Evolutionary conservation across 2,888 invertebrate genomes (phyloP).

Genomic region (Lithophane leautieri): DNA sequence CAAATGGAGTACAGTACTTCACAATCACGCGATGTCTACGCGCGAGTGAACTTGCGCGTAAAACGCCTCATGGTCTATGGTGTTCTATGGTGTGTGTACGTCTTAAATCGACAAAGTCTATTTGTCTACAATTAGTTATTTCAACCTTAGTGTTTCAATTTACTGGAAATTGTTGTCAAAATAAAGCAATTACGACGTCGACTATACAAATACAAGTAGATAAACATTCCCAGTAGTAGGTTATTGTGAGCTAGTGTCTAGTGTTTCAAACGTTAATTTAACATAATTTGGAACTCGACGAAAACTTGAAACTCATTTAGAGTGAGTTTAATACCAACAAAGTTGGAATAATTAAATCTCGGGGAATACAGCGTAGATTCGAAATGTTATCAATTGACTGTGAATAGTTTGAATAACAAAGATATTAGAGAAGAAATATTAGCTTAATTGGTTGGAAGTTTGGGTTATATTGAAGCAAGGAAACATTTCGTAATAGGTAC

Average conservation of each 20-base stretch:
- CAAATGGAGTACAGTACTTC: no score
- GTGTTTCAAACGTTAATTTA: constrained; percentile 33
- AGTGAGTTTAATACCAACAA: constrained; percentile 47
- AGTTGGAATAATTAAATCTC: constrained; percentile 48
- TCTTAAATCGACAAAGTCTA: background rate
- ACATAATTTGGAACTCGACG: constrained; percentile 47
- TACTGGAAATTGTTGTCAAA: background rate
- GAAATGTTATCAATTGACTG: constrained; percentile 41
- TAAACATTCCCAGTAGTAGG: background rate
- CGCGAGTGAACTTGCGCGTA: no score
- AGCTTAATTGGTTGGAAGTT: constrained; percentile 4
- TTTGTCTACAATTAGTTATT: background rate
- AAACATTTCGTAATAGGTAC: background rate
- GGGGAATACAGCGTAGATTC: constrained; percentile 33
- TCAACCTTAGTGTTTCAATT: background rate
- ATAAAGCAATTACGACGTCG: background rate
- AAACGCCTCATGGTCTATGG: no score
- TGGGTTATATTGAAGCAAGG: background rate
- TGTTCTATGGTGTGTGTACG: background rate
- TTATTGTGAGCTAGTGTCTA: constrained; percentile 27
- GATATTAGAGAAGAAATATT: constrained; percentile 17
- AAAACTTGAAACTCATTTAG: constrained; percentile 49
- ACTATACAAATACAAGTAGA: background rate
- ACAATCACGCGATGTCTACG: no score
- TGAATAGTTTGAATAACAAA: constrained; percentile 41